Base-by-base conservation (phyloP, 2,888 invertebrate species). In the Phyllotreta striolata region DNA sequence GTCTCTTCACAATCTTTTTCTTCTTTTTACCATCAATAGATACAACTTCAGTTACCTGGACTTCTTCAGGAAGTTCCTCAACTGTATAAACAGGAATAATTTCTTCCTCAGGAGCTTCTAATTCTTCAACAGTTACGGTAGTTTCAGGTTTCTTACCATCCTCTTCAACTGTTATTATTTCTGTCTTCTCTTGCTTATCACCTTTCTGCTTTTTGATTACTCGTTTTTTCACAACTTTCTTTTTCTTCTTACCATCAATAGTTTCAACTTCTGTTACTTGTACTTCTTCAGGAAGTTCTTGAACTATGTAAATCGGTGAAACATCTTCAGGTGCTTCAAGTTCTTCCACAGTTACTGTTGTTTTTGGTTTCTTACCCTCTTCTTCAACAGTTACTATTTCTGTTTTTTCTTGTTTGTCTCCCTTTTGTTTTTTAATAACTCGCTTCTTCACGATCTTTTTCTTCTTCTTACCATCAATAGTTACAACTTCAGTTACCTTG, bases 61-160 rank as follows among this genome's bases (percentile, higher is more conserved):
- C 69, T 57, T 74, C 73, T 54, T 76, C 74, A 6, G 77, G 73
- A 7, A 76, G 59, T 69, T 78, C 75, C 41, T 70, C 66, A 9
- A 70, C 62, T 7, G 40, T 1, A 7, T 35, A 43, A n/a, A 55
- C 12, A 40, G 70, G 56, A 10, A 59, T 9, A 12, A 56, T 46
- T 10, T 44, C 46, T 47, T 55, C 55, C 51, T 59, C 62, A 8
- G 77, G 71, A 73, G 67, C 67, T 46, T 77, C 71, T 51, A 80
- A 76, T 62, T 81, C 80, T 43, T 80, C 73, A 1, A 81, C 78
- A 9, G 82, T 82, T 73, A 83, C 83, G 1, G 85, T 83, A 4
- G 82, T 77, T 69, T 84, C 83, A 64, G 84, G 77, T 77, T 80
- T 70, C 73, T 80, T 81, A 47, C 83, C 82, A 66, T 83, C 82